Percentiles rank a stretch among this genome's conserved stretches.
Evolutionary conservation across 2,888 invertebrate species (phyloP).

Genomic region (Danaus chrysippus): DNA sequence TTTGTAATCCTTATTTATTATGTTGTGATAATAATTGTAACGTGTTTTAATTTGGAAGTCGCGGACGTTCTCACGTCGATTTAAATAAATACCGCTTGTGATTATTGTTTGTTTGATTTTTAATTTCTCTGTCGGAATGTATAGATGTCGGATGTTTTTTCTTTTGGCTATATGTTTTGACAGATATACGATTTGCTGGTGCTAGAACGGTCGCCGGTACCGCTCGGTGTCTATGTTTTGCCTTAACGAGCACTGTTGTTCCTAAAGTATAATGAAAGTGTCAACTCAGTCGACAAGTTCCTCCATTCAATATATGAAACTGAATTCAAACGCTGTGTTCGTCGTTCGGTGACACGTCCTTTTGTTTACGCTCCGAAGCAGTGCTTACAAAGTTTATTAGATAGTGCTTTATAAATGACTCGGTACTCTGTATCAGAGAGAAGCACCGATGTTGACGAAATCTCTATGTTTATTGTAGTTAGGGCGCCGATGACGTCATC

Average conservation of each 20-base stretch:
- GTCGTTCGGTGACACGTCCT: no score
- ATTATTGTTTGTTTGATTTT: constrained; percentile 26
- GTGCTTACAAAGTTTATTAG: constrained; percentile 50
- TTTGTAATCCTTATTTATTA: constrained; percentile 60
- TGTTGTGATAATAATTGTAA: constrained; percentile 53
- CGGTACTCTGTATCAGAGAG: constrained; percentile 74
- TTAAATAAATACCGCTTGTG: constrained; percentile 31
- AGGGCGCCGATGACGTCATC: constrained; percentile 34
- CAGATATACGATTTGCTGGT: constrained; percentile 15
- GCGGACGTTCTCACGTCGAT: constrained; percentile 29
- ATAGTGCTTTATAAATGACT: constrained; percentile 58
- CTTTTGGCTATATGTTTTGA: constrained; percentile 9
- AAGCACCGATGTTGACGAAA: constrained; percentile 61
- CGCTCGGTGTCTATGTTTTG: no score
- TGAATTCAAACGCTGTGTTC: no score
- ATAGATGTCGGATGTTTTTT: constrained; percentile 3
- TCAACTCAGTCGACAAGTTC: background rate
- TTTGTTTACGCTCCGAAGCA: constrained; percentile 9
- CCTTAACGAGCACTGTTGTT: background rate
- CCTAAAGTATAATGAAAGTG: background rate
- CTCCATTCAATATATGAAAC: background rate
- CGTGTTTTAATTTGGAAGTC: constrained; percentile 39
- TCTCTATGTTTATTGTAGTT: constrained; percentile 42
- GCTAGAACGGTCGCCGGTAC: constrained; percentile 7
- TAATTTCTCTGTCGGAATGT: constrained; percentile 13